Evolutionary conservation across 2,888 invertebrate species (phyloP), one percentile per base, ranked within the genome.

Genomic region (Cheilosia variabilis): DNA sequence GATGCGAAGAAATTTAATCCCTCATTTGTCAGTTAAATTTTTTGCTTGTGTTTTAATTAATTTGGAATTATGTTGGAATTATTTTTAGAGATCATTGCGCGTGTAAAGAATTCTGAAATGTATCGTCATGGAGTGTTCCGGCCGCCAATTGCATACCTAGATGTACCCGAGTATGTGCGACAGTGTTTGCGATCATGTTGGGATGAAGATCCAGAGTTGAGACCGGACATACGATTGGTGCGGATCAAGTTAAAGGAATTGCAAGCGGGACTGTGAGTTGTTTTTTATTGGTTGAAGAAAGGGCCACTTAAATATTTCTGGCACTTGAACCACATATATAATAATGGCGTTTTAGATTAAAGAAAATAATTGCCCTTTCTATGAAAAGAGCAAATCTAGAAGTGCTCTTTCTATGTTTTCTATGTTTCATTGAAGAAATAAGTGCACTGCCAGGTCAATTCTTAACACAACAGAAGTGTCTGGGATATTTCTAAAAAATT

Each of bases 151-250:
- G 93, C 93, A 0, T 93, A 93, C 0, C 89, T 97, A 9, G 94
- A 94, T 4, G 95, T 96, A 19, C 95, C 96, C 0, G 95, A 96
- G 0, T 96, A 96, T 78, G 95, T 97, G 4, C 92, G 95, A 17
- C 94, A 95, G 2, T 96, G 96, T 53, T 93, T 97, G 88, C 94
- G 94, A 87, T 94, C 95, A 0, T 97, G 97, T 90, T 98, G 97
- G 97, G 94, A 95, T 87, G 97, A 97, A 91, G 94, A 96, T 66
- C 94, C 97, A 0, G 96, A 97, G 73, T 63, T 88, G 0, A 88
- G 92, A 4, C 97, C 97, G 0, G 97, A 97, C 88, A 94, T 97
- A 87, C 93, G 96, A 65, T 94, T 95, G 13, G 96, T 97, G 9
- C 93, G 96, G 65, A 93, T 96, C 2, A 93, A 95, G 71, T 93